These are phyloP conservation scores for Bombus waltoni DNA, from an alignment of 1,140 invertebrate genomes.

Conservation along the genomic window DNA sequence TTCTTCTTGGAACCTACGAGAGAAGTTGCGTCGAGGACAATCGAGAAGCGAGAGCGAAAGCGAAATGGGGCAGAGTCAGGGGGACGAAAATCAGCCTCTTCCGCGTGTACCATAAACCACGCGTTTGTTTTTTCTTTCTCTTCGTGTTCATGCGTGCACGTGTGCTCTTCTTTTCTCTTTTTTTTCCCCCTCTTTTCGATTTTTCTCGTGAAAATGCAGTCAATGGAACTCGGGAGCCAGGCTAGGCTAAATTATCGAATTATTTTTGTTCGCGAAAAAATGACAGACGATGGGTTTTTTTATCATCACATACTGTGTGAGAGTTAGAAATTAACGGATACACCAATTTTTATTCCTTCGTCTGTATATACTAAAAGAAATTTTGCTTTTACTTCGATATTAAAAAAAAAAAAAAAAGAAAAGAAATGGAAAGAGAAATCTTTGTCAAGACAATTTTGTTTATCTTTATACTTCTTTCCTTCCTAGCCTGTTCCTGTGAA, in stretches of 20 bases:
- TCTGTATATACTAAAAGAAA: not conserved
- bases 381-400: not conserved
- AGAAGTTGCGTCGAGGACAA: slow-evolving; percentile 3
- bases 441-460: too few species aligned
- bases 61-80: slow-evolving; percentile 18
- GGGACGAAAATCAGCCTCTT: slow-evolving; percentile 37
- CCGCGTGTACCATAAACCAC: slow-evolving; percentile 19
- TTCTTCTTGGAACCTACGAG: slow-evolving; percentile 9
- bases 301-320: too few species aligned
- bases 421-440: too few species aligned
- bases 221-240: slow-evolving; percentile 34
- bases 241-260: slow-evolving; percentile 26
- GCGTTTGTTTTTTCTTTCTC: not conserved
- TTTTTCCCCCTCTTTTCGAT: not conserved
- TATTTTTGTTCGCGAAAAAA: not conserved
- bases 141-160: too few species aligned
- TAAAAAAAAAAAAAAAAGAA: too few species aligned
- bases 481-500: slow-evolving; percentile 55
- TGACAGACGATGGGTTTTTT: too few species aligned
- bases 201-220: slow-evolving; percentile 27
- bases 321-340: too few species aligned
- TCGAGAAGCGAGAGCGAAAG: slow-evolving; percentile 34
- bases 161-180: not conserved
- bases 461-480: not conserved
- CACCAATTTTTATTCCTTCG: too few species aligned